Evolutionary conservation across 1,140 invertebrate species (phyloP), one percentile per base, ranked within the genome.

Genomic region (Drosophila ananassae): DNA sequence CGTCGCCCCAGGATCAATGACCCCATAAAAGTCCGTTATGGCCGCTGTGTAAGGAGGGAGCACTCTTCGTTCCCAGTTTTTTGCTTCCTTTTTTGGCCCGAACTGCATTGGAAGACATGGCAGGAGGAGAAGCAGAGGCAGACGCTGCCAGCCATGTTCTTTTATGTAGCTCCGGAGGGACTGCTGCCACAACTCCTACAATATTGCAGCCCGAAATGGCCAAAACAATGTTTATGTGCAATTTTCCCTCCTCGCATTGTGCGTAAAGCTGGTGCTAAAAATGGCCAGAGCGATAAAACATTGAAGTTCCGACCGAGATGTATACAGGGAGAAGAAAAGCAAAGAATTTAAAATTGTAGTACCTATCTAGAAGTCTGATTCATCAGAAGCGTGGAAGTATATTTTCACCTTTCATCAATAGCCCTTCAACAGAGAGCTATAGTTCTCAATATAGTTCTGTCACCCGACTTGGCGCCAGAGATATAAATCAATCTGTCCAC

Each of bases 21-120:
- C 82, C 82, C 87, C 83, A 85, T 85, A 87, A 87, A 87, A 89
- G 55, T 52, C 82, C 82, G 82, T 85, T 85, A 89, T 78, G 74
- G 71, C 82, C 82, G 47, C 53, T 67, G 48, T 48, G 48, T 10
- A 73, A 73, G 37, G 37, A 60, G 53, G 55, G 59, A 52, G 46
- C 57, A 46, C 56, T 56, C 41, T 47, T 73, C 63, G 48, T 71
- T 59, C 51, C 68, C 62, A 59, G 79, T 69, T 51, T 66, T 74
- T 87, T 82, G 78, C 78, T 85, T 72, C 82, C 82, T 82, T 85
- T 85, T 85, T 85, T 85, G 81, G 82, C 68, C 37, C 22, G 48
- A 32, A 50, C 44, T 68, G 71, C 46, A 72, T 64, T 51, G 72
- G 51, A 34, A 72, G 48, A 61, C 69, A 56, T 78, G 68, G 75